Evolutionary conservation across 2,113 vertebrate genomes (phyloP), one percentile per base, ranked within the genome.

Genomic region (Oophaga pumilio): DNA sequence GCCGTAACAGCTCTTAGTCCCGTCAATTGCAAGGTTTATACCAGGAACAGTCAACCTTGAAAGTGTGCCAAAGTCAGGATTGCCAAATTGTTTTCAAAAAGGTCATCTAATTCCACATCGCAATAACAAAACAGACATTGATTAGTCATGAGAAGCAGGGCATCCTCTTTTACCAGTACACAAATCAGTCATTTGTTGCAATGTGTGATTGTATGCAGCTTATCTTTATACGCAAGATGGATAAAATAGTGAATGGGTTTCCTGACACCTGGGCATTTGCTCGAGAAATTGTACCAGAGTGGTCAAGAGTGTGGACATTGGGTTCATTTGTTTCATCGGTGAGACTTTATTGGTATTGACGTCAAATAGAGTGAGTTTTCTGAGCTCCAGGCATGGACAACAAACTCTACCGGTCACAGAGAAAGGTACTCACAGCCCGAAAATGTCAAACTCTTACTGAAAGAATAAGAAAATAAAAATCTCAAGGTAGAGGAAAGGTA

Each of bases 71-170:
- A 53, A 5, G n/a, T 56, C 76, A 77, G 76, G 49, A 56, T 77
- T 77, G 20, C 76, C 76, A 56, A 53, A 77, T 77, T 56, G 33
- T 77, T 24, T 56, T 77, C 50, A 56, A 77, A 77, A 77, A 77
- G 76, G 76, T 77, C 76, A 77, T 13, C 11, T 53, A 24, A 77
- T 52, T 56, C 76, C 76, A 53, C 56, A 53, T 53, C 76, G 13
- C 76, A 77, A 77, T 56, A 24, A 24, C 53, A 66, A 24, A 56
- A 26, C 50, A 77, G 28, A 43, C 76, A 52, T 26, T 10, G 76
- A 26, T 77, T 52, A 77, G 76, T 77, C 76, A 77, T 11, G 76
- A 77, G 49, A 15, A 53, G 50, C 49, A 7, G 49, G 76, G 24
- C 22, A 77, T 77, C 76, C 76, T 56, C 13, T 77, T 77, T 24